Evolutionary conservation across 2,888 invertebrate species (phyloP), one percentile per base, ranked within the genome.

Genomic region (Syrphus vitripennis): DNA sequence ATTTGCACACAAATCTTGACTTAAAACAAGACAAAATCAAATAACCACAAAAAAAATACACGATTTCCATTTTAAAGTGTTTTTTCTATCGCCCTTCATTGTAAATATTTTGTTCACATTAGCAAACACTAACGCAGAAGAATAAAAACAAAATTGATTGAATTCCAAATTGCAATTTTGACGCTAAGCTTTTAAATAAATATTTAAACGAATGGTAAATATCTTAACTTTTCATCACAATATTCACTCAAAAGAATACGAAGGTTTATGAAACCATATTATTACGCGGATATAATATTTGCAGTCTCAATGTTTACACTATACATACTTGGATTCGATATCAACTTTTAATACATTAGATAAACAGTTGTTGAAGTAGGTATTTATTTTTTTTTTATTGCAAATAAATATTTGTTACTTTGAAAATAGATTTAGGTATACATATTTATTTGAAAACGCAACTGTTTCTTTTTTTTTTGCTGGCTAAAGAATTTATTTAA

Each of bases 91-190:
- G 24, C 14, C 37, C 14, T 40, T 24, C 9, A 37, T n/a, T 26
- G 26, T 61, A 21, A 26, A 40, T 19, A 61, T 26, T n/a, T n/a
- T 40, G 61, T n/a, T 9, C 10, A 61, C 24, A 24, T 40, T 40
- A 16, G 24, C 40, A 40, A 40, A 61, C 24, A 59, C 37, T 9
- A 59, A 37, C n/a, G n/a, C n/a, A n/a, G n/a, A n/a, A n/a, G n/a
- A n/a, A 59, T 21, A 57, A 57, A 34, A 57, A 12, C 1, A 40
- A 40, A 40, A 61, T 34, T n/a, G n/a, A n/a, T 57, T 57, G 21
- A 57, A 57, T 34, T 61, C 21, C 9, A 40, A 40, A 61, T 61
- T 40, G 61, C 61, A 61, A 3, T 59, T 59, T 59, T 59, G 34
- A 61, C 37, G 24, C n/a, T 61, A 26, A 40, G 61, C 21, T 24